phyloP scores from a whole-genome alignment of 2,113 vertebrate genomes.

The Beaufortia kweichowensis region DNA sequence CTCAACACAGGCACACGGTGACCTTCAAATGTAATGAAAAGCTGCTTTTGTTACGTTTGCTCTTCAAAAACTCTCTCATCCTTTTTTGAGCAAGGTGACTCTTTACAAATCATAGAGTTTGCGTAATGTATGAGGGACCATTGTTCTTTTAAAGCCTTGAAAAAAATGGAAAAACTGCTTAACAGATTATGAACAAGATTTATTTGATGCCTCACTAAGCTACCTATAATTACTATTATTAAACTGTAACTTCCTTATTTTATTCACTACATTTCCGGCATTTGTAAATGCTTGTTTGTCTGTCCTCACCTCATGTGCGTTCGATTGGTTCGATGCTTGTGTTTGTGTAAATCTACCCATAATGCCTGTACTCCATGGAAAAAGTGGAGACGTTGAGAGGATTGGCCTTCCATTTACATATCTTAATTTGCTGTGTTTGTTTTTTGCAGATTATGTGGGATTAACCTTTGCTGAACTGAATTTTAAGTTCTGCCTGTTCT shows the following conservation, averaged over 20 bases:
- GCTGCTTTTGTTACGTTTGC: not conserved
- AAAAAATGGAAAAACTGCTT: too few relatives aligned
- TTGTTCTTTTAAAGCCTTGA: slow-evolving; percentile 2
- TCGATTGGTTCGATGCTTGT: not conserved
- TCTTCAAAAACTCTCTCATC: slow-evolving; percentile 18
- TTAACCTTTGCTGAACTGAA: slow-evolving; percentile 42
- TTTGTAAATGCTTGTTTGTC: not conserved
- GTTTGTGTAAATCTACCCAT: not conserved
- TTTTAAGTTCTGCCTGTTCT: not conserved
- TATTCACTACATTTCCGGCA: not conserved
- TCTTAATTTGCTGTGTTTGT: slow-evolving; percentile 51
- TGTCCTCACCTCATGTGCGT: not conserved
- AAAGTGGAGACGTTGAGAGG: slow-evolving; percentile 12
- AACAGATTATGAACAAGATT: not conserved
- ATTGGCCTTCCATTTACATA: slow-evolving; percentile 38
- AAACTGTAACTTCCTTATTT: not conserved
- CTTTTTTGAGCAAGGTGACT: not conserved
- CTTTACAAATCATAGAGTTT: not conserved
- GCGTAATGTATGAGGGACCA: slow-evolving; percentile 3
- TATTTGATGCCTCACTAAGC: not conserved
- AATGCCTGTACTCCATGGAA: slow-evolving; percentile 40
- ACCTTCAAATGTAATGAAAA: slow-evolving; percentile 43
- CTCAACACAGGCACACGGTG: not conserved
- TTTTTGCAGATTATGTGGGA: slow-evolving; percentile 42
- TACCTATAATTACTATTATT: not conserved